phyloP scores from a whole-genome alignment of 2,888 invertebrate genomes.

The Julus scandinavius region DNA sequence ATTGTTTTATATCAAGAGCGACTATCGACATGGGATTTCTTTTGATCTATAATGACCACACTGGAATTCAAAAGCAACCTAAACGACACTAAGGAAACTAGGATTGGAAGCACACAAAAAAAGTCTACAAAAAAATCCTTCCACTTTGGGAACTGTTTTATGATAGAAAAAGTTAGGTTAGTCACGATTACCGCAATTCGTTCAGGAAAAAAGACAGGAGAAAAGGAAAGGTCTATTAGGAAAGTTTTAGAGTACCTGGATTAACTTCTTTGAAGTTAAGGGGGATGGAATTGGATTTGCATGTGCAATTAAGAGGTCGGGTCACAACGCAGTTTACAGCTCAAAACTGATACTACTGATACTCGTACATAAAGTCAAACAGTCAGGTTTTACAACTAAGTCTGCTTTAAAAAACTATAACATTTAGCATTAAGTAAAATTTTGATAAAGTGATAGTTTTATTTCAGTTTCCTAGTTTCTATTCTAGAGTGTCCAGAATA shows the following conservation, averaged over 20 bases:
- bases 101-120: background rate
- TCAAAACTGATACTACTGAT: background rate
- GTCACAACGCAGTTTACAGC: background rate
- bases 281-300: background rate
- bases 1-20: conserved; percentile 33
- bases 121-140: background rate
- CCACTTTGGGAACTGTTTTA: conserved; percentile 33
- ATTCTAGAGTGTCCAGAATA: too few relatives aligned
- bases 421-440: too few relatives aligned
- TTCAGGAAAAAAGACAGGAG: background rate
- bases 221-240: background rate
- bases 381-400: too few relatives aligned
- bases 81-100: conserved; percentile 27
- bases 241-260: background rate
- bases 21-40: conserved; percentile 27
- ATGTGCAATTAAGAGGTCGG: background rate
- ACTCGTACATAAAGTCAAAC: too few relatives aligned
- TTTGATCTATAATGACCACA: conserved; percentile 33
- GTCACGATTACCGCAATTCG: conserved; percentile 33
- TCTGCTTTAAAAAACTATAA: too few relatives aligned
- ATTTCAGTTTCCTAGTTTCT: too few relatives aligned
- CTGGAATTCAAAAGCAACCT: conserved; percentile 27
- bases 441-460: too few relatives aligned
- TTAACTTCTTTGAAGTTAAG: background rate
- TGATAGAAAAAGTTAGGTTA: conserved; percentile 27